Conservation (phyloP, 2,113 vertebrate genomes). For the Ariopsis seemanni region DNA sequence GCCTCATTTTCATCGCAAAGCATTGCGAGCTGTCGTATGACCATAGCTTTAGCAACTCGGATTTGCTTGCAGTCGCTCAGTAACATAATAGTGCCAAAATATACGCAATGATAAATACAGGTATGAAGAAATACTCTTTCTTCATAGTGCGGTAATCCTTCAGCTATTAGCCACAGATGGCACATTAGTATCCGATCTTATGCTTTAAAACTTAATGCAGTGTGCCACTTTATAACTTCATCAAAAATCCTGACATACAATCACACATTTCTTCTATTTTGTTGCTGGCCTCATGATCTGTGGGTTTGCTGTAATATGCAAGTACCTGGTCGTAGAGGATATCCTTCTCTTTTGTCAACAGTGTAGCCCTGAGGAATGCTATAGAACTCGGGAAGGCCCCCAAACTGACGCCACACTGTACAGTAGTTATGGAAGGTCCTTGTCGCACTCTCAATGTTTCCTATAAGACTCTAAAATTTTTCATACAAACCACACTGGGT, state of each 20-base stretch:
- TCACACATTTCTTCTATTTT: not conserved
- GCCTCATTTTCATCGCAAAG: no score
- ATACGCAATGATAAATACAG: not conserved
- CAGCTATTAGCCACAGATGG: not conserved
- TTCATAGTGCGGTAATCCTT: not conserved
- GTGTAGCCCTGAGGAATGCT: slow-evolving; percentile 97
- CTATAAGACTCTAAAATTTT: slow-evolving; percentile 82
- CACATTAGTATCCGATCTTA: not conserved
- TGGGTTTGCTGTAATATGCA: not conserved
- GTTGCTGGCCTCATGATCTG: not conserved
- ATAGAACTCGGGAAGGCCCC: slow-evolving; percentile 96
- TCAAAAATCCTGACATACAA: not conserved
- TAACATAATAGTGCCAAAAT: not conserved
- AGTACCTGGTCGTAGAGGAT: slow-evolving; percentile 90
- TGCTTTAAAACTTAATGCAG: not conserved
- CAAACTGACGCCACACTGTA: slow-evolving; percentile 97
- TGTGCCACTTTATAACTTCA: not conserved
- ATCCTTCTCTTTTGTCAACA: slow-evolving; percentile 95
- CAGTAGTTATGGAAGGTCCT: slow-evolving; percentile 97
- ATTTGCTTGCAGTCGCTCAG: not conserved
- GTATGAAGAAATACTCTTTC: not conserved
- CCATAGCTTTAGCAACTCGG: no score
- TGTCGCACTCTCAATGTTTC: slow-evolving; percentile 87
- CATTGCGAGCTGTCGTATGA: no score
- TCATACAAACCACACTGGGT: slow-evolving; percentile 9